These are phyloP conservation scores for Mythimna impura DNA, from an alignment of 2,888 invertebrate genomes.

Conservation along the genomic window DNA sequence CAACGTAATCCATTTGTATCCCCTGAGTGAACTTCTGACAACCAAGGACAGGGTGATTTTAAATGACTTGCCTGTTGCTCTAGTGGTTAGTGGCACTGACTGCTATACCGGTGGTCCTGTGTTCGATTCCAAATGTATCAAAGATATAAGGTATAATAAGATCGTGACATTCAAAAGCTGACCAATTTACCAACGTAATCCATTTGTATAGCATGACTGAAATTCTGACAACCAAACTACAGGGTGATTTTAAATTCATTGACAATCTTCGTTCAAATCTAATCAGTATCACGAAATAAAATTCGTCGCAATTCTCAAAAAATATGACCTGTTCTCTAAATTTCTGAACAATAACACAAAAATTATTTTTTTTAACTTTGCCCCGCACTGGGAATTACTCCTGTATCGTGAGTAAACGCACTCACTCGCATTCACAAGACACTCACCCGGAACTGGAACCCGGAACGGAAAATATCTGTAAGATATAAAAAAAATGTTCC, in stretches of 20 bases:
- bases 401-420: too few relatives aligned
- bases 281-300: background rate
- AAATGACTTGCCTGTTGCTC: background rate
- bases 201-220: constrained; percentile 15
- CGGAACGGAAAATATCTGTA: too few relatives aligned
- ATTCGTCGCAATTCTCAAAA: too few relatives aligned
- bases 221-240: background rate
- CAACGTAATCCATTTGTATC: constrained; percentile 30
- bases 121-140: constrained; percentile 36
- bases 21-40: background rate
- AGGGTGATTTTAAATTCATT: background rate
- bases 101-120: too few relatives aligned
- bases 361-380: too few relatives aligned
- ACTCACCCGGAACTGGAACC: too few relatives aligned
- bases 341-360: too few relatives aligned
- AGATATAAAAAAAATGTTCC: too few relatives aligned
- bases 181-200: constrained; percentile 36
- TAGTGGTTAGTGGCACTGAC: too few relatives aligned
- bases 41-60: background rate
- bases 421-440: too few relatives aligned
- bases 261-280: background rate
- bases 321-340: too few relatives aligned
- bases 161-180: constrained; percentile 31
- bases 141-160: constrained; percentile 15
- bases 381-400: too few relatives aligned